A percentile compares a stretch with the other conserved stretches of the same genome.
phyloP scores from a whole-genome alignment of 2,888 invertebrate genomes.

The Microdon myrmicae region DNA sequence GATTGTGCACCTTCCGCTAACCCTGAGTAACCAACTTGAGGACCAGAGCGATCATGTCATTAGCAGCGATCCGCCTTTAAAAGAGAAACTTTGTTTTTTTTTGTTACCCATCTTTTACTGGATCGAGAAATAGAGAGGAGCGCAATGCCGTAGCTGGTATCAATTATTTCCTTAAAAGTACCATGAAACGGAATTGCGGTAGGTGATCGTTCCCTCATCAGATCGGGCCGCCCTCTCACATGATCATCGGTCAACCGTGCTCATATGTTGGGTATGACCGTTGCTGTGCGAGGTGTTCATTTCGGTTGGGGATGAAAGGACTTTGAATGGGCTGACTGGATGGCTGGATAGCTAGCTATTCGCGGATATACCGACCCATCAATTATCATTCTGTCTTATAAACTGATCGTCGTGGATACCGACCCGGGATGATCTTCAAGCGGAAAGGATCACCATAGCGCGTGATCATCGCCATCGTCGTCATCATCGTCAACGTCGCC shows the following conservation, averaged over 20 bases:
- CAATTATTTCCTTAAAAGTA: slow-evolving; percentile 48
- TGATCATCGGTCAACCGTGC: slow-evolving; percentile 41
- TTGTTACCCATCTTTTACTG: no score
- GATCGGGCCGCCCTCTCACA: slow-evolving; percentile 43
- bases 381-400: slow-evolving; percentile 38
- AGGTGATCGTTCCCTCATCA: slow-evolving; percentile 44
- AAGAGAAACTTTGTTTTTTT: no score
- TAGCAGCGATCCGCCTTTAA: slow-evolving; percentile 45
- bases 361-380: slow-evolving; percentile 42
- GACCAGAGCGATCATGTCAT: slow-evolving; percentile 45
- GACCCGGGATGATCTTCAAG: slow-evolving; percentile 41
- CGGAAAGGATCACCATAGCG: slow-evolving; percentile 38
- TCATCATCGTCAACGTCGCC: slow-evolving; percentile 12
- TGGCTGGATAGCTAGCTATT: slow-evolving; percentile 12
- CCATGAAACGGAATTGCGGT: slow-evolving; percentile 41
- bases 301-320: slow-evolving; percentile 26
- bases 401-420: slow-evolving; percentile 41
- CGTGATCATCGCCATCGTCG: slow-evolving; percentile 1
- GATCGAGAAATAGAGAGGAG: neutral
- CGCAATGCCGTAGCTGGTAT: slow-evolving; percentile 33
- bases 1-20: slow-evolving; percentile 2
- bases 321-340: neutral
- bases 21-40: neutral
- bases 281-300: slow-evolving; percentile 10
- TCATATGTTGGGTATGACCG: no score